Conservation (phyloP, 2,113 vertebrate genomes). For the Brachionichthys hirsutus region DNA sequence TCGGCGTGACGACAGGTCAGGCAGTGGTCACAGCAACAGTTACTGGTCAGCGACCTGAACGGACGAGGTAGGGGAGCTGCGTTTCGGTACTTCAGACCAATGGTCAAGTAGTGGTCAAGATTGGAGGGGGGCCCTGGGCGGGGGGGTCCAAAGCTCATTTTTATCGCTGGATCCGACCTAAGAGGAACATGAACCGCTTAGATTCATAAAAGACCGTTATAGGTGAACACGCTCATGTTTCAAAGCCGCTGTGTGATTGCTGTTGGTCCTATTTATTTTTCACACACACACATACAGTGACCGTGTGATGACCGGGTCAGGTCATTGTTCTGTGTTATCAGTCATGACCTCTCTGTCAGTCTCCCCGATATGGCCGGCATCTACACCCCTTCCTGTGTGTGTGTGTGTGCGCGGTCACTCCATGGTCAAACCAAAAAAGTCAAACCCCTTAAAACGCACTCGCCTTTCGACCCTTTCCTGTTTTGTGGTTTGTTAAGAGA, state of each 20-base stretch:
- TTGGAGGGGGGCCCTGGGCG: not conserved
- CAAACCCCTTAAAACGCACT: constrained; percentile 44
- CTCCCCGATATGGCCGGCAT: constrained; percentile 49
- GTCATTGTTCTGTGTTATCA: constrained; percentile 73
- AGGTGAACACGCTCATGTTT: not conserved
- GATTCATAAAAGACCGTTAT: not conserved
- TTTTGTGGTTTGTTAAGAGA: constrained; percentile 26
- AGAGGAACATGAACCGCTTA: constrained; percentile 1
- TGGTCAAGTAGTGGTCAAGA: constrained; percentile 62
- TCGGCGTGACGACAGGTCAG: constrained; percentile 64
- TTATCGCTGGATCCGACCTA: not conserved
- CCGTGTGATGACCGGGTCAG: constrained; percentile 56
- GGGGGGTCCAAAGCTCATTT: constrained; percentile 1
- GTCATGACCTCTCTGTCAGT: constrained; percentile 53
- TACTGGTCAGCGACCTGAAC: constrained; percentile 34
- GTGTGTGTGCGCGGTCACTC: constrained; percentile 46
- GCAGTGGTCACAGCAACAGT: constrained; percentile 50
- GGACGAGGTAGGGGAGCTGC: constrained; percentile 31
- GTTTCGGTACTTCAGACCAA: constrained; percentile 22
- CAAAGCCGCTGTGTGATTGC: not conserved
- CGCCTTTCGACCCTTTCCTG: constrained; percentile 65
- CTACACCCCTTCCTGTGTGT: constrained; percentile 62
- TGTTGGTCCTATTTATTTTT: not conserved
- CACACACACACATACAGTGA: constrained; percentile 21
- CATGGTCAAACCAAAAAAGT: constrained; percentile 44